Percentiles rank a stretch among this genome's conserved stretches.
These are phyloP conservation scores for Tipula helvola DNA, from an alignment of 2,888 invertebrate species.

Conservation along the genomic window DNA sequence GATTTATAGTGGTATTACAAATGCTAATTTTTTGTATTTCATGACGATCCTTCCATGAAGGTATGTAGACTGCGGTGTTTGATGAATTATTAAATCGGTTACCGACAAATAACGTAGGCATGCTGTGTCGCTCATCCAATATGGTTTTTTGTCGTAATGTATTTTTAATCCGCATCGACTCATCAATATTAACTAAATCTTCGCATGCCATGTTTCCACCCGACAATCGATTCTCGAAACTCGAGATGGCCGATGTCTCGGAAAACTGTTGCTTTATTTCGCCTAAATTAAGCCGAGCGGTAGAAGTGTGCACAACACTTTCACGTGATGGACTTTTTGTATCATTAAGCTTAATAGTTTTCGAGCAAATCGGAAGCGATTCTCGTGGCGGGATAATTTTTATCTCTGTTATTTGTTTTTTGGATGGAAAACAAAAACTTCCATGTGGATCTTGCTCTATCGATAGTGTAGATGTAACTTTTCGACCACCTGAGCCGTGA, in stretches of 20 bases:
- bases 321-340: conserved; percentile 27
- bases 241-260: conserved; percentile 45
- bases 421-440: conserved; percentile 10
- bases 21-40: conserved; percentile 27
- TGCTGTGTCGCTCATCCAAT: conserved; percentile 46
- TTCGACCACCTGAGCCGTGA: conserved; percentile 28
- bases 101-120: conserved; percentile 49
- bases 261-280: conserved; percentile 41
- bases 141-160: conserved; percentile 24
- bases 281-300: conserved; percentile 36
- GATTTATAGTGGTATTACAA: conserved; percentile 20
- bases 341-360: conserved; percentile 26
- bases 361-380: conserved; percentile 31
- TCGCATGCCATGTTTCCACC: conserved; percentile 51
- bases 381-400: conserved; percentile 19
- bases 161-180: conserved; percentile 41
- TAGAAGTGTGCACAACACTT: conserved; percentile 37
- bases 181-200: conserved; percentile 52
- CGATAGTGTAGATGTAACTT: conserved; percentile 20
- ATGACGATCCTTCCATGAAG: conserved; percentile 35
- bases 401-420: background rate
- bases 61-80: conserved; percentile 43
- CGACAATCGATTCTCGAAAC: conserved; percentile 40
- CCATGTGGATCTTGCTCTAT: conserved; percentile 15
- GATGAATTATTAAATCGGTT: conserved; percentile 44